Evolutionary conservation across 2,113 vertebrate genomes (phyloP).

Genomic region (Fulica atra): DNA sequence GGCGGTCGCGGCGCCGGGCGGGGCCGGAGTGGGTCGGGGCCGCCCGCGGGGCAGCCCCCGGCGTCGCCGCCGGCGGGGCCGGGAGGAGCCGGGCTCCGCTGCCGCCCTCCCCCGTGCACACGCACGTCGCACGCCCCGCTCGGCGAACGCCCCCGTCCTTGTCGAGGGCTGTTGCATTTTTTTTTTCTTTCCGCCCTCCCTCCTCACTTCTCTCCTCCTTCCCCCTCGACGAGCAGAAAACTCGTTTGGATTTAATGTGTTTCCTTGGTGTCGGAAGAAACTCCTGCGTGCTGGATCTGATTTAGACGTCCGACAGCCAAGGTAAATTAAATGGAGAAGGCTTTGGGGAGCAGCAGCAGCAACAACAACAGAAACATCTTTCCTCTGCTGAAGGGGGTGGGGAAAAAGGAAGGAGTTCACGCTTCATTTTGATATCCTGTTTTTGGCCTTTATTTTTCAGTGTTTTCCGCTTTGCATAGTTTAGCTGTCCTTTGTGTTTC

Average conservation of each 20-base stretch:
- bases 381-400: not conserved
- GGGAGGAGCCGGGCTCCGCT: not conserved
- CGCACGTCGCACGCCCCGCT: not conserved
- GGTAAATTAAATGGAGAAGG: conserved; percentile 11
- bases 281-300: not conserved
- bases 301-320: not conserved
- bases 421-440: conserved; percentile 36
- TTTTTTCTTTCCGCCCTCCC: not conserved
- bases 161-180: not conserved
- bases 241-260: not conserved
- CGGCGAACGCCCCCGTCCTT: not conserved
- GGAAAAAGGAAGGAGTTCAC: conserved; percentile 6
- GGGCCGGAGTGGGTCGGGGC: not conserved
- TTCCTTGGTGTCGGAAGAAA: not conserved
- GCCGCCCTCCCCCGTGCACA: not conserved
- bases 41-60: not conserved
- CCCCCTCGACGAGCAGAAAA: not conserved
- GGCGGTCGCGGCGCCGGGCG: not conserved
- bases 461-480: not conserved
- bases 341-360: not conserved
- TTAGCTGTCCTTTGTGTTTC: not conserved
- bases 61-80: not conserved
- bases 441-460: conserved; percentile 22
- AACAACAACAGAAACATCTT: not conserved
- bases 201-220: not conserved